Conservation (phyloP, 2,888 invertebrate species). For the Conomelus anceps region DNA sequence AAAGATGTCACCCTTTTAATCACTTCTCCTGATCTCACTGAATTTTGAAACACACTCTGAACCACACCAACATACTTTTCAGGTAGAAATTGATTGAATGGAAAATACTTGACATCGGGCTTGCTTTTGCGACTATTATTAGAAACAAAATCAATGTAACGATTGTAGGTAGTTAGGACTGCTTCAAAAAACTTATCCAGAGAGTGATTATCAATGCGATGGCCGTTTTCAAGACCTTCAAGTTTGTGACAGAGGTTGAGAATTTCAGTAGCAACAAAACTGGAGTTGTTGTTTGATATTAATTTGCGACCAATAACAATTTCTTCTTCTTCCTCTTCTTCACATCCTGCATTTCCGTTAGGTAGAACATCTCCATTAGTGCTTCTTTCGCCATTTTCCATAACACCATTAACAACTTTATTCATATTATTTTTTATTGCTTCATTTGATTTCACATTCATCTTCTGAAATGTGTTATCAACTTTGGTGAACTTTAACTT, state of each 20-base stretch:
- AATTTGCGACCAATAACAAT: neutral
- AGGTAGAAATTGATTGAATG: conserved; percentile 34
- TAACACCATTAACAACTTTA: conserved; percentile 18
- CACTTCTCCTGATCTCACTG: conserved; percentile 30
- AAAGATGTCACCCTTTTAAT: conserved; percentile 27
- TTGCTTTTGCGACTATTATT: neutral
- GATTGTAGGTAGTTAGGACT: conserved; percentile 13
- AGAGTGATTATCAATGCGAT: conserved; percentile 12
- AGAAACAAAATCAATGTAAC: conserved; percentile 2
- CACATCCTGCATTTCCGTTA: neutral
- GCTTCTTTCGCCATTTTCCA: neutral
- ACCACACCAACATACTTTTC: conserved; percentile 31
- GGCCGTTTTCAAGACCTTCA: conserved; percentile 4
- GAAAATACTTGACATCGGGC: conserved; percentile 30
- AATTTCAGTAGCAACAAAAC: neutral
- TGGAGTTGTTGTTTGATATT: neutral
- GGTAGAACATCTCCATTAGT: neutral
- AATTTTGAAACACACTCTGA: conserved; percentile 30
- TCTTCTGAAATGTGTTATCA: conserved; percentile 17
- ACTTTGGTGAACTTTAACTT: conserved; percentile 34
- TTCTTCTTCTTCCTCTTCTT: neutral
- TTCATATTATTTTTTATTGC: conserved; percentile 19
- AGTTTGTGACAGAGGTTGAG: conserved; percentile 18
- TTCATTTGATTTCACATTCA: conserved; percentile 26
- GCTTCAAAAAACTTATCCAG: conserved; percentile 16